phyloP scores from a whole-genome alignment of 2,888 invertebrate species.

The Tipula confusa region DNA sequence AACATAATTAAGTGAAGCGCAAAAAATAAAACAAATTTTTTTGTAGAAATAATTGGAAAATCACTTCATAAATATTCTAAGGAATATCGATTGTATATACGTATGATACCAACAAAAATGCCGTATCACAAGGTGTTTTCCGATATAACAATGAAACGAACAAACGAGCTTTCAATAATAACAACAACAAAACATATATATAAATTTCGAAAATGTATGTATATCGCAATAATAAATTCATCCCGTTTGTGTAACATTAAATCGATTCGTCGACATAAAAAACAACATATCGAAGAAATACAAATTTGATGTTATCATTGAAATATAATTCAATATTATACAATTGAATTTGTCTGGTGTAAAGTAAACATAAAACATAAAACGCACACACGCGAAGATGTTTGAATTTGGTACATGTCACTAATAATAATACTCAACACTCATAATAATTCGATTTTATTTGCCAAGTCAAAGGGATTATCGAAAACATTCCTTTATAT shows the following conservation, averaged over 20 bases:
- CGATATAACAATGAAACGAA: not conserved
- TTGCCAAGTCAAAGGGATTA: not conserved
- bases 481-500: not conserved
- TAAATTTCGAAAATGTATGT: not conserved
- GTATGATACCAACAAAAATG: not conserved
- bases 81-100: not conserved
- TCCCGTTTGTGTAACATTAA: not conserved
- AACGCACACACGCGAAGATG: not conserved
- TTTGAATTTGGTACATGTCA: not conserved
- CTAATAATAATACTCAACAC: not conserved
- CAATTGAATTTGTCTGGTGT: constrained; percentile 4
- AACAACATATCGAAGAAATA: not conserved
- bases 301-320: constrained; percentile 7
- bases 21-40: not conserved
- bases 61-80: not conserved
- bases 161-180: not conserved
- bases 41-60: not conserved
- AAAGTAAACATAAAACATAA: not conserved
- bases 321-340: not conserved
- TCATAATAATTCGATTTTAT: not conserved
- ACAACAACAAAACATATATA: not conserved
- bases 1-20: not conserved
- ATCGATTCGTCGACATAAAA: not conserved
- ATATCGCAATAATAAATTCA: constrained; percentile 14
- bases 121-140: too few species aligned